phyloP scores from a whole-genome alignment of 2,797 vertebrate genomes.

The Gallinago stenura region DNA sequence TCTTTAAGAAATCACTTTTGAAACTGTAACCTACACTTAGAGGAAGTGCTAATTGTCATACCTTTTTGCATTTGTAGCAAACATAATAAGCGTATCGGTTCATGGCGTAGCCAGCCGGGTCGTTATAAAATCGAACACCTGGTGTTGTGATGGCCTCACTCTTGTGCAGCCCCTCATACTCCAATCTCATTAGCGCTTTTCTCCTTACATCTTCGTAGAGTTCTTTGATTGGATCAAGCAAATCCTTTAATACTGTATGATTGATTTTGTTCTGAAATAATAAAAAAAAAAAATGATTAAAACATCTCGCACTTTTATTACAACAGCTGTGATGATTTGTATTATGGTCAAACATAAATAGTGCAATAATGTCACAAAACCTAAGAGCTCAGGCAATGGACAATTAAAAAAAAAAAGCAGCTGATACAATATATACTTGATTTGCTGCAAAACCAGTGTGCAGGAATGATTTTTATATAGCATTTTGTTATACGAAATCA shows the following conservation, averaged over 20 bases:
- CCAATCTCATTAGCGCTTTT: constrained; percentile 97
- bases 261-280: constrained; percentile 97
- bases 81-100: constrained; percentile 99
- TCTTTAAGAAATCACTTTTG: not conserved
- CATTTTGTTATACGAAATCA: not conserved
- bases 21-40: not conserved
- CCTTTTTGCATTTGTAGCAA: constrained; percentile 99
- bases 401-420: not conserved
- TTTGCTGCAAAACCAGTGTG: not conserved
- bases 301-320: not conserved
- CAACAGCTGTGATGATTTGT: not conserved
- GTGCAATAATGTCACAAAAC: not conserved
- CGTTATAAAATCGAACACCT: constrained; percentile 98
- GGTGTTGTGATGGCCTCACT: constrained; percentile 98
- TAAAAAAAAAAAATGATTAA: not conserved
- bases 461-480: not conserved
- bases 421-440: not conserved
- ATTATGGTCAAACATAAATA: not conserved
- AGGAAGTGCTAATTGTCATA: constrained; percentile 57
- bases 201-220: constrained; percentile 97
- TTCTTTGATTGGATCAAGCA: constrained; percentile 98
- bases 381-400: fast-evolving
- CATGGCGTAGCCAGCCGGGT: constrained; percentile 98
- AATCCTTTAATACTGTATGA: constrained; percentile 95
- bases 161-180: constrained; percentile 98